These are phyloP conservation scores for Rutilus rutilus DNA, from an alignment of 2,113 vertebrate species.

Conservation along the genomic window DNA sequence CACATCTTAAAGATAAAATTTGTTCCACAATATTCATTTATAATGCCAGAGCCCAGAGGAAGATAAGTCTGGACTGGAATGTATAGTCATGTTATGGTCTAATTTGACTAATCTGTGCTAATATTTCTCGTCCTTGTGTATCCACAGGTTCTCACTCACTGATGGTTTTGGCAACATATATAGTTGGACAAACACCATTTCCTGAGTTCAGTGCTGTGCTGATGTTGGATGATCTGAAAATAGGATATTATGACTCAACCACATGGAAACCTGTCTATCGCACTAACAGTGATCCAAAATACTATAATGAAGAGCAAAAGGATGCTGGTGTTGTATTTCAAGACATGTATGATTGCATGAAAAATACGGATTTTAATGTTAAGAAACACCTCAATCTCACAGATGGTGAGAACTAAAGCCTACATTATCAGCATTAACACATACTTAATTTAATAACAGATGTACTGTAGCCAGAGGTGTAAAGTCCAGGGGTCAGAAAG, in stretches of 20 bases:
- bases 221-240: slow-evolving; percentile 34
- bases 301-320: background rate
- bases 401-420: background rate
- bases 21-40: no score
- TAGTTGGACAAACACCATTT: slow-evolving; percentile 34
- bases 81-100: no score
- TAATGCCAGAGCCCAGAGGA: no score
- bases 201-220: slow-evolving; percentile 33
- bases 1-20: no score
- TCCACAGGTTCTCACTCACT: slow-evolving; percentile 41
- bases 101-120: no score
- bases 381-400: background rate
- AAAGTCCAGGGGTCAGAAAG: no score
- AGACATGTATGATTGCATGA: background rate
- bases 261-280: background rate
- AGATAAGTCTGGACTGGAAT: no score
- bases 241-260: slow-evolving; percentile 1
- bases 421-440: no score
- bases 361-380: background rate
- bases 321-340: background rate
- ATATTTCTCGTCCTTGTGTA: no score
- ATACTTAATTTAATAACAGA: no score
- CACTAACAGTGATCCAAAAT: background rate
- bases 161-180: slow-evolving; percentile 22
- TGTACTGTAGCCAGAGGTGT: no score